Evolutionary conservation across 2,888 invertebrate species (phyloP), one percentile per base, ranked within the genome.

Genomic region (Atethmia centrago): DNA sequence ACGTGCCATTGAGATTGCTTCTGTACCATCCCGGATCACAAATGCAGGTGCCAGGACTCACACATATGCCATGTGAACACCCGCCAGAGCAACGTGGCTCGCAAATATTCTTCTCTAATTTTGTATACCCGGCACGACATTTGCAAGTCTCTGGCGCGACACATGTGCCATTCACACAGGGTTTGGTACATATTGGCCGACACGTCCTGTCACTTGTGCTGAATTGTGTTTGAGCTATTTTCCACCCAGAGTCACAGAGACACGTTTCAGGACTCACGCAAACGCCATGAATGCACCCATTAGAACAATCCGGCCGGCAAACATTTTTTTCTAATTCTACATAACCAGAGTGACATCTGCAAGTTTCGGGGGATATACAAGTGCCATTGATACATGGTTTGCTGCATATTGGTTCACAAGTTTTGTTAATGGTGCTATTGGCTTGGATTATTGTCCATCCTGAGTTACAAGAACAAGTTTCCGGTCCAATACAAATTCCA

Each of bases 401-500:
- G 8, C 21, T 65, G 45, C 80, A 80, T 28, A 58, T 21, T 12
- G 71, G 80, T 31, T 51, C 12, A 51, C 68, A 75, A 45, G 68
- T 55, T 36, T 40, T 40, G 8, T 59, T 49, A 21, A 0, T 14
- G 19, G 10, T 74, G 28, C 0, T 51, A 16, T 59, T 47, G 4
- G 12, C 9, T 28, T 21, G 62, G 0, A 21, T 16, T 0, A 64
- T 28, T 69, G 40, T 49, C 62, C 63, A 80, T 28, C 62, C 74
- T 59, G 36, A 8, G 12, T 74, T 45, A 59, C 70, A 71, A 25
- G 19, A 31, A 36, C 80, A 80, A n/a, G 36, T 71, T 21, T 86
- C 79, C 8, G 85, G 83, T 16, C 64, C 62, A 3, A 82, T 66
- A 74, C 88, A 88, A 36, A 59, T 58, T 19, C 83, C 79, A n/a